Evolutionary conservation across 2,113 vertebrate genomes (phyloP).

Genomic region (Arvicanthis niloticus): DNA sequence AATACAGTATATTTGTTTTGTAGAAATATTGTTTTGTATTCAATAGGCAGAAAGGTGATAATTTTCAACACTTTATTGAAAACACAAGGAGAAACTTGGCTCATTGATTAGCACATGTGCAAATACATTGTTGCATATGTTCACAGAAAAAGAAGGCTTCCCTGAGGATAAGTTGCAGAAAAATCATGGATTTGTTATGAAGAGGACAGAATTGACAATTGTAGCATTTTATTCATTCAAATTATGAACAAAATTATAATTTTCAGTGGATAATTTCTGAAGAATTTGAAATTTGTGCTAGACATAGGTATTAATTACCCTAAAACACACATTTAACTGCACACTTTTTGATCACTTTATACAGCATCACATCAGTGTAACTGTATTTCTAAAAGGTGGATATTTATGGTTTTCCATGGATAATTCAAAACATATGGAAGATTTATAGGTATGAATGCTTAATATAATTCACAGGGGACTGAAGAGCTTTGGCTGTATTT

Average conservation of each 20-base stretch:
- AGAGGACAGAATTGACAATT: neutral
- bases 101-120: neutral
- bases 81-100: slow-evolving; percentile 31
- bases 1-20: slow-evolving; percentile 19
- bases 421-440: neutral
- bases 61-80: slow-evolving; percentile 38
- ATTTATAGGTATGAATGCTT: slow-evolving; percentile 23
- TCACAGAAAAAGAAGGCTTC: neutral
- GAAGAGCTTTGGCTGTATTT: slow-evolving; percentile 17
- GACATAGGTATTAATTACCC: neutral
- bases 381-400: neutral
- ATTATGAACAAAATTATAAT: slow-evolving; percentile 1
- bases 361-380: neutral
- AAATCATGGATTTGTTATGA: slow-evolving; percentile 15
- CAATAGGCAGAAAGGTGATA: neutral
- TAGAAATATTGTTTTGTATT: slow-evolving; percentile 12
- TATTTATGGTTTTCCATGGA: neutral
- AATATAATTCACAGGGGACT: slow-evolving; percentile 51
- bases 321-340: neutral
- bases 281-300: slow-evolving; percentile 5
- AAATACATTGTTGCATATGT: neutral
- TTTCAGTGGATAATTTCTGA: neutral
- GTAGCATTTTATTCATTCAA: neutral
- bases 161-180: neutral
- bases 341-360: neutral